Evolutionary conservation across 2,888 invertebrate genomes (phyloP), one percentile per base, ranked within the genome.

Genomic region (Tipula lateralis): DNA sequence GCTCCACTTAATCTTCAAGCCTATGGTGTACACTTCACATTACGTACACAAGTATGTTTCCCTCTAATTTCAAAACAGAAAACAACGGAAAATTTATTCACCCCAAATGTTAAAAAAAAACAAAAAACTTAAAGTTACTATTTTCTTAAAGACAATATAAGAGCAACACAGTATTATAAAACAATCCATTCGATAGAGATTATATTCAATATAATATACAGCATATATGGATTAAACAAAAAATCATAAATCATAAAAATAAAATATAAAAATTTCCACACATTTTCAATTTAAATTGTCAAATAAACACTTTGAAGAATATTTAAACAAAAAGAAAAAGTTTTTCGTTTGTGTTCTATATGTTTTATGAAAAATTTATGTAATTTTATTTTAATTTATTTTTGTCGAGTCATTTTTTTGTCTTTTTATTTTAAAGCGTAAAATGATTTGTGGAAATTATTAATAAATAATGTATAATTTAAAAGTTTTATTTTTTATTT

Each of bases 281-380:
- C 66, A 66, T 66, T 66, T 66, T 66, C 66, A 66, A 66, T 66
- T 66, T 66, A 66, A 66, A 66, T 66, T 66, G 66, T 66, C 66
- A 66, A 66, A 66, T 66, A 66, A 66, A 66, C 66, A 66, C 66
- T 66, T 66, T 66, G 66, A 66, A 66, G 66, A 66, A 66, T 66
- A 66, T 66, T 66, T 66, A 66, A 50, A 50, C n/a, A 50, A 39
- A 39, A n/a, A n/a, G 4, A 44, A 44, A 66, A 66, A 66, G 24
- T 66, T 66, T 66, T 66, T 24, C 66, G 66, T 66, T 66, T 66
- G 9, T 24, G 24, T 44, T n/a, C n/a, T 44, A 24, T 66, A 9
- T 24, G 66, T 66, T 66, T 66, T 66, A 66, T 66, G 66, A 24
- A 66, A 66, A 66, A 66, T 66, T 24, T 66, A 66, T 66, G 66